Evolutionary conservation across 2,888 invertebrate species (phyloP).

Genomic region (Ctenicera cuprea): DNA sequence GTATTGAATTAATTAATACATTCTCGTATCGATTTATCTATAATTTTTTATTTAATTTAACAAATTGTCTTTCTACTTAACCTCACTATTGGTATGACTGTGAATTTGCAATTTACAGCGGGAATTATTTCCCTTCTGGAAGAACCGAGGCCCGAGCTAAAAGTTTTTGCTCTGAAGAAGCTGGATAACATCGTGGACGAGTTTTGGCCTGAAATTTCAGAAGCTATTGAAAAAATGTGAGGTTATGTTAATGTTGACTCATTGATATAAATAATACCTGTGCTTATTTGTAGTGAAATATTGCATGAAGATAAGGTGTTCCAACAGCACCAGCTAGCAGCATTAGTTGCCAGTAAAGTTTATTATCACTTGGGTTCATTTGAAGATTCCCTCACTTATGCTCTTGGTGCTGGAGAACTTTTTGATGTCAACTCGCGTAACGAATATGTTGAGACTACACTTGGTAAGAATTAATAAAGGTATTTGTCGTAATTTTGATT

Average conservation of each 20-base stretch:
- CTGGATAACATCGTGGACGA: constrained; percentile 96
- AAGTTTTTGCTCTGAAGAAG: constrained; percentile 94
- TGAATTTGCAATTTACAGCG: constrained; percentile 73
- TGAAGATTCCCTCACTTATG: constrained; percentile 97
- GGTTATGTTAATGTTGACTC: constrained; percentile 59
- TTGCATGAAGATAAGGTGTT: constrained; percentile 95
- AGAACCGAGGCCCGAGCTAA: constrained; percentile 94
- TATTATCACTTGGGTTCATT: constrained; percentile 98
- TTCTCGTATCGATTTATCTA: background rate
- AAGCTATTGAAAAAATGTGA: constrained; percentile 96
- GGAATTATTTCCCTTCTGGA: constrained; percentile 97
- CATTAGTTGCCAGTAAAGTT: constrained; percentile 98
- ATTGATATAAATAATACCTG: constrained; percentile 19
- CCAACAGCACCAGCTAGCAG: constrained; percentile 93
- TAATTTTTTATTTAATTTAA: background rate
- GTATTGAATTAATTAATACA: background rate
- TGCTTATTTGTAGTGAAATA: constrained; percentile 81
- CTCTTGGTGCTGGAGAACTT: constrained; percentile 94
- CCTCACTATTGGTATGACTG: constrained; percentile 10
- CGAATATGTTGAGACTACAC: constrained; percentile 97
- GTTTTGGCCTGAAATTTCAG: constrained; percentile 99
- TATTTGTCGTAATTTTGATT: constrained; percentile 30
- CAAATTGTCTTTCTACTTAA: background rate
- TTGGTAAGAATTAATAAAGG: constrained; percentile 74
- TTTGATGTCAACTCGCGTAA: constrained; percentile 96